phyloP scores from a whole-genome alignment of 2,113 vertebrate species.

The Prochilodus magdalenae region DNA sequence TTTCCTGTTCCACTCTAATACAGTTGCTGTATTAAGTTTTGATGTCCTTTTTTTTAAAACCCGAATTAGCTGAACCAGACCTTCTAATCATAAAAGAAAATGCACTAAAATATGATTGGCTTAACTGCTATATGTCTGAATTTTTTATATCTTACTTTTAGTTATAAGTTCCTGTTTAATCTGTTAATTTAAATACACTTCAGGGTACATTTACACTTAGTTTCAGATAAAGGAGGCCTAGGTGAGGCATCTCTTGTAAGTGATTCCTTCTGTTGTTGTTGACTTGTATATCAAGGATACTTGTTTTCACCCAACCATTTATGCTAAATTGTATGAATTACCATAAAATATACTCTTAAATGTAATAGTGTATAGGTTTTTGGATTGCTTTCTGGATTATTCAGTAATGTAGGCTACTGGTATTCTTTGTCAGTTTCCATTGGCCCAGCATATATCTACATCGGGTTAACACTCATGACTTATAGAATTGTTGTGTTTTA shows the following conservation, averaged over 20 bases:
- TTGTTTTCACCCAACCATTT: not conserved
- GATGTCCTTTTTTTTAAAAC: not conserved
- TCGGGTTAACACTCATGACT: not conserved
- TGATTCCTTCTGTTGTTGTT: not conserved
- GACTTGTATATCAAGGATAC: not conserved
- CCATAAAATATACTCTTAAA: not conserved
- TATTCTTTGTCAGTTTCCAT: not conserved
- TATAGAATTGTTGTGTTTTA: not conserved
- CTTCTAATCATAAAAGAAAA: not conserved
- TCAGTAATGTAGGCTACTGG: not conserved
- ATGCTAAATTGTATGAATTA: not conserved
- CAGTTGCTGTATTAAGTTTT: not conserved
- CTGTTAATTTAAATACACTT: not conserved
- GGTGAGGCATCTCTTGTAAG: not conserved
- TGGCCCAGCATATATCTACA: not conserved
- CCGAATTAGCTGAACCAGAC: not conserved
- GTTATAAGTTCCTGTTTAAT: not conserved
- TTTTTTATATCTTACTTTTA: not conserved
- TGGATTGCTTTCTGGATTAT: not conserved
- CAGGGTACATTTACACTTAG: not conserved
- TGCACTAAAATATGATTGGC: not conserved
- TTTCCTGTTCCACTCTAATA: not conserved
- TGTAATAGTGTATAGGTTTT: slow-evolving; percentile 7
- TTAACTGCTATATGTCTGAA: not conserved
- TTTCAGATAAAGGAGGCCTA: not conserved